Conservation (phyloP, 2,797 vertebrate species). For the Triplophysa yarkandensis region DNA sequence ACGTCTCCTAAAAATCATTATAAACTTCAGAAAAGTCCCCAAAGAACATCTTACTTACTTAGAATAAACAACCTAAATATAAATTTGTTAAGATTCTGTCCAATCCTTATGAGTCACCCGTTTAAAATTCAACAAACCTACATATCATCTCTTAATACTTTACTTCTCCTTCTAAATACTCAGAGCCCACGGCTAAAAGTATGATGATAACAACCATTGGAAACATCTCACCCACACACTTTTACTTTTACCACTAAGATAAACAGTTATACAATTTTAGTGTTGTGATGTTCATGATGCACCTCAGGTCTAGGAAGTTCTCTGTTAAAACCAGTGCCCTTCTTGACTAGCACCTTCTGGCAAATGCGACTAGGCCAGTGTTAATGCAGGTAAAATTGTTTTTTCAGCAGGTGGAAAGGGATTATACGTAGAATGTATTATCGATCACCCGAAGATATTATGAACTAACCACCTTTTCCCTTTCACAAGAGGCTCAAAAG, state of each 20-base stretch:
- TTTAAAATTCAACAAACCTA: conserved; percentile 43
- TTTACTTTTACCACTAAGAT: not conserved
- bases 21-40: conserved; percentile 6
- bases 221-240: conserved; percentile 9
- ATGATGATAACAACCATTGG: conserved; percentile 20
- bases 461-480: conserved; percentile 78
- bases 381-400: not conserved
- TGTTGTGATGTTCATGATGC: conserved; percentile 1
- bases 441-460: conserved; percentile 77
- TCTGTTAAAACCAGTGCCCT: not conserved
- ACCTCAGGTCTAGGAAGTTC: conserved; percentile 40
- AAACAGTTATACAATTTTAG: conserved; percentile 14
- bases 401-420: conserved; percentile 42
- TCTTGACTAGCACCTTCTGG: not conserved
- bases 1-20: not conserved
- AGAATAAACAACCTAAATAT: conserved; percentile 7
- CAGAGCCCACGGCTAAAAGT: conserved; percentile 25
- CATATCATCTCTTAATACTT: conserved; percentile 20
- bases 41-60: conserved; percentile 1
- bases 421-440: conserved; percentile 70
- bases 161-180: conserved; percentile 10
- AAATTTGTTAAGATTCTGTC: not conserved
- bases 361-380: not conserved
- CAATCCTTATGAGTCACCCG: conserved; percentile 8
- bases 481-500: conserved; percentile 78